phyloP scores from a whole-genome alignment of 2,888 invertebrate genomes.

The Iselma pallidipennis region DNA sequence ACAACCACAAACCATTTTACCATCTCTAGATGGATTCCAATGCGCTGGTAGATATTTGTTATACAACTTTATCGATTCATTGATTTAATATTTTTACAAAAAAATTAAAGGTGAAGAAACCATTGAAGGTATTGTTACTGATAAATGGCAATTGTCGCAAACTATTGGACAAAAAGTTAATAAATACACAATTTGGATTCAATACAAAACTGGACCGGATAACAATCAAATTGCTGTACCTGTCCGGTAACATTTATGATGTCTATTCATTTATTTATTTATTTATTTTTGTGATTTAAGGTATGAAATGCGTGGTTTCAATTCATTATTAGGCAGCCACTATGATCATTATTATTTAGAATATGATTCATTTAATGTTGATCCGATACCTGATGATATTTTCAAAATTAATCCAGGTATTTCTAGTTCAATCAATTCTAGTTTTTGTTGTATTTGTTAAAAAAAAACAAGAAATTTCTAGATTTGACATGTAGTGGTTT shows the following conservation, averaged over 20 bases:
- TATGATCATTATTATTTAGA: constrained; percentile 92
- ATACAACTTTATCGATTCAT: not conserved
- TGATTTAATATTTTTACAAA: not conserved
- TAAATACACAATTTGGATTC: constrained; percentile 88
- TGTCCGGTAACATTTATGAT: constrained; percentile 56
- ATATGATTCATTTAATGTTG: constrained; percentile 71
- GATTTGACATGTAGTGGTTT: constrained; percentile 74
- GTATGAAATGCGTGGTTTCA: constrained; percentile 95
- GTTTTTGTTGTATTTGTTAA: not conserved
- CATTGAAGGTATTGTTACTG: constrained; percentile 70
- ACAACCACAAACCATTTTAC: constrained; percentile 76
- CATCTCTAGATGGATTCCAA: constrained; percentile 76
- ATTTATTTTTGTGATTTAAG: constrained; percentile 31
- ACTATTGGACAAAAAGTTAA: constrained; percentile 79
- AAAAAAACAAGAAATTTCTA: constrained; percentile 50
- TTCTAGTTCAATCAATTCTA: not conserved
- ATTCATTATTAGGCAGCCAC: constrained; percentile 90
- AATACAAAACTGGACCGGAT: constrained; percentile 66
- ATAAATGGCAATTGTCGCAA: constrained; percentile 77
- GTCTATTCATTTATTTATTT: not conserved
- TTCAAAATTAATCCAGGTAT: constrained; percentile 69
- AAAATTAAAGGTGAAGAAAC: constrained; percentile 62
- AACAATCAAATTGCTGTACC: constrained; percentile 67
- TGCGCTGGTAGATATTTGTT: constrained; percentile 57
- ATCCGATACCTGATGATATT: constrained; percentile 69